Conservation (phyloP, 2,113 vertebrate genomes). For the Macrotis lagotis region DNA sequence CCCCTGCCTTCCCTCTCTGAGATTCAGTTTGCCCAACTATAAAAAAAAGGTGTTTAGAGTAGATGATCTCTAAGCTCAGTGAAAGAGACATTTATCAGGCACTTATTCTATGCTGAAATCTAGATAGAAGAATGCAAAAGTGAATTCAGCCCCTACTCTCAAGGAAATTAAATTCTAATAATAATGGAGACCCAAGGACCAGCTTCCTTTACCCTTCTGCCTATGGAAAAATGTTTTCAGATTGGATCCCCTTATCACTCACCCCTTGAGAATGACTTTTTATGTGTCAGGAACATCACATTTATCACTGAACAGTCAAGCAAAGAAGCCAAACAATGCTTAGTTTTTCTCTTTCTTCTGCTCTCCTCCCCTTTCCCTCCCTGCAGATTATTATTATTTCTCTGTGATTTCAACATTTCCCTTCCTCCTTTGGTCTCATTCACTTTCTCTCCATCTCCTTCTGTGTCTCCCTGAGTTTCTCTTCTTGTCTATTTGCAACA, state of each 20-base stretch:
- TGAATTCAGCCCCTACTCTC: not conserved
- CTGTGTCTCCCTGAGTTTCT: not conserved
- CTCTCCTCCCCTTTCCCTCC: too few species aligned
- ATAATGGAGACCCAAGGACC: not conserved
- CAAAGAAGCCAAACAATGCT: not conserved
- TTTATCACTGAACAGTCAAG: accelerated
- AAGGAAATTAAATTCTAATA: not conserved
- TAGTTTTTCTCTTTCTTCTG: not conserved
- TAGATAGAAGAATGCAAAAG: not conserved
- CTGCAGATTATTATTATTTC: not conserved
- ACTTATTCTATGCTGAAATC: not conserved
- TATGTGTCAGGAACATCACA: not conserved
- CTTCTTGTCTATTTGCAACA: not conserved
- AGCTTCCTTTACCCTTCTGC: not conserved
- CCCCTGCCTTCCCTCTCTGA: not conserved
- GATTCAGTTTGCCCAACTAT: not conserved
- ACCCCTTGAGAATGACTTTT: not conserved
- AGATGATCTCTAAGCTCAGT: not conserved
- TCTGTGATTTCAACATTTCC: not conserved
- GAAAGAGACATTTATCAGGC: not conserved
- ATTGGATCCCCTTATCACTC: not conserved
- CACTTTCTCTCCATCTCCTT: not conserved
- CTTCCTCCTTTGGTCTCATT: not conserved
- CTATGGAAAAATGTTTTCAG: not conserved
- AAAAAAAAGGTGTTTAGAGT: not conserved